Evolutionary conservation across 2,888 invertebrate species (phyloP), one percentile per base, ranked within the genome.

Genomic region (Machimus rusticus): DNA sequence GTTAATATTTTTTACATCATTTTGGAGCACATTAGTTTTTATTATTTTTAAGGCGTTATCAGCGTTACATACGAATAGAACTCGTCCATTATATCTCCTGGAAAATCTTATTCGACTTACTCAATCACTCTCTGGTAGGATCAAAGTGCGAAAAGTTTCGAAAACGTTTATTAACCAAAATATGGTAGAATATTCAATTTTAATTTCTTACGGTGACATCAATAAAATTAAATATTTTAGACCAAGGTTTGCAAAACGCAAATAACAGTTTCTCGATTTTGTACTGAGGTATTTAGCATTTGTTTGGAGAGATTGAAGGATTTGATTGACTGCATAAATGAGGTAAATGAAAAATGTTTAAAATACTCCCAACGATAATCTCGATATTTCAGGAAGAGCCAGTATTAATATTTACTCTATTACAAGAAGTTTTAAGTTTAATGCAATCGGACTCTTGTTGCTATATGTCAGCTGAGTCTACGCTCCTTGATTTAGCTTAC

Each of bases 91-190:
- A 66, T 66, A 23, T 3, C 86, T 91, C 0, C 90, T 91, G 5
- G 87, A 89, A 3, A 82, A 90, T 0, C 87, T 92, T 1, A 74
- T 90, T 0, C 88, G 89, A 8, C 90, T 89, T 19, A 88, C 91
- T 2, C 88, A 90, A 34, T 89, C 89, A 0, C 87, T 92, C 0
- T 89, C 90, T 37, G 89, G 90, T 0, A 89, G 91, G 1, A 78
- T 91, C 0, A 86, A 87, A 28, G 86, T 90, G 9, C 89, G 90
- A 31, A 87, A 86, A 31, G 90, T 90, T 55, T 87, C 89, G 0
- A 87, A 90, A 1, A 88, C 89, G 9, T 66, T 23, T 66, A 23
- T 66, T 66, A 66, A 28, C 12, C 19, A 23, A 28, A 66, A 66
- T 66, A 28, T 14, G 28, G 66, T 66, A 46, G 43, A 46, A 46